Evolutionary conservation across 2,888 invertebrate genomes (phyloP), one percentile per base, ranked within the genome.

Genomic region (Tetragnatha montana): DNA sequence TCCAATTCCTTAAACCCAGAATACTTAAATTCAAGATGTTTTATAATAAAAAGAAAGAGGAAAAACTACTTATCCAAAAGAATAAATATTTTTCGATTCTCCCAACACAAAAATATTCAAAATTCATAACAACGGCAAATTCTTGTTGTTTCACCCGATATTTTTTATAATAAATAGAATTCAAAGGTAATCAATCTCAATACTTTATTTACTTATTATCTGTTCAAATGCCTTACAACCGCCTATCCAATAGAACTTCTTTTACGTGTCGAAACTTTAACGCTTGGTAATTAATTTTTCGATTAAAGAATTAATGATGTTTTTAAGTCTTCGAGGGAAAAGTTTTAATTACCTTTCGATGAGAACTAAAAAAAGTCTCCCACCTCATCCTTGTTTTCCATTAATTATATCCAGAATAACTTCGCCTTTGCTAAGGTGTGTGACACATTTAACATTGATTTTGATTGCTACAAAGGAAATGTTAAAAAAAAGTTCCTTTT

Each of bases 241-340:
- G 22, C 70, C 49, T 7, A 69, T 12, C 4, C 21, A 84, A 84
- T 17, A 35, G 68, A 68, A 69, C 49, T 60, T 35, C 76, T 76
- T 76, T 76, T 76, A 74, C 51, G 14, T 75, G 75, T 21, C 69
- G 60, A 19, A 22, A 69, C 49, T 76, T 76, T 50, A 84, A 69
- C 75, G 68, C 50, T 84, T 76, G 47, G 76, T 69, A 49, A 84
- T 84, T 84, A 84, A 84, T 84, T 84, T 84, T 84, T 84, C 83
- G 83, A 84, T 84, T 76, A 84, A 84, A 76, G 83, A 84, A 75
- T 68, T 68, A 76, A 84, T 84, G 76, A 76, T 75, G 75, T 84
- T 84, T 83, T 80, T 84, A 47, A 74, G 68, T 47, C 83, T 84
- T 22, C 51, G 60, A 49, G 74, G 68, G 76, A 60, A 84, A 83